These are phyloP conservation scores for Capitulum mitella DNA, from an alignment of 2,888 invertebrate species.

Conservation along the genomic window DNA sequence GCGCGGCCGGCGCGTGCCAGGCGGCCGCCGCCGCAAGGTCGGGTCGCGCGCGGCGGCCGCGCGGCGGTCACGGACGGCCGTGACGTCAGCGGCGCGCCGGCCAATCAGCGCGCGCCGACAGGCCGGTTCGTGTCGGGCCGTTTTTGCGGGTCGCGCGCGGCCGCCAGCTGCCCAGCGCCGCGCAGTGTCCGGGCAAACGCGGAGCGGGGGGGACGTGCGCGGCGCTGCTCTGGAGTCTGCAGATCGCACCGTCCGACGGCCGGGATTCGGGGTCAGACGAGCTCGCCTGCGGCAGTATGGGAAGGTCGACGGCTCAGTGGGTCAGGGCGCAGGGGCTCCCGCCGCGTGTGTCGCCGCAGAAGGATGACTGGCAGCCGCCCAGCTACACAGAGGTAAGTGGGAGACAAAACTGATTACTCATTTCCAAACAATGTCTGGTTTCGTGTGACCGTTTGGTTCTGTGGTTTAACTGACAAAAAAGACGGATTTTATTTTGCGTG, in stretches of 20 bases:
- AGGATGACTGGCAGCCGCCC: conserved; percentile 15
- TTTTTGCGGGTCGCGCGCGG: conserved; percentile 10
- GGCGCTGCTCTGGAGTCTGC: neutral
- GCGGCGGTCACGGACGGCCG: neutral
- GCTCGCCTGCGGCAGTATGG: neutral
- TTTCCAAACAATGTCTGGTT: no score
- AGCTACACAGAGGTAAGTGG: conserved; percentile 19
- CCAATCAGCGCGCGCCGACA: neutral
- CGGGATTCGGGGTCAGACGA: neutral
- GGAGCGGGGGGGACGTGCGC: neutral
- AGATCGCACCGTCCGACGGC: neutral
- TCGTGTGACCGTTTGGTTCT: no score
- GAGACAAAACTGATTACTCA: no score
- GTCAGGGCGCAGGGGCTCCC: neutral
- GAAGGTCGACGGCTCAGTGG: conserved; percentile 20
- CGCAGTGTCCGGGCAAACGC: neutral
- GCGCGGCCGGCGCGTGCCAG: neutral
- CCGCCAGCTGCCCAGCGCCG: neutral
- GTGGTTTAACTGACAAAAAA: no score
- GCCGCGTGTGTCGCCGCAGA: neutral
- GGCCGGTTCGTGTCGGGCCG: conserved; percentile 6
- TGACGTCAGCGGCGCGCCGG: neutral
- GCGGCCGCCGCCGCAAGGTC: conserved; percentile 1
- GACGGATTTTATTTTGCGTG: no score
- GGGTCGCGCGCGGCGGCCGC: neutral